Evolutionary conservation across 1,140 invertebrate species (phyloP), one percentile per base, ranked within the genome.

Genomic region (Eueides isabella): DNA sequence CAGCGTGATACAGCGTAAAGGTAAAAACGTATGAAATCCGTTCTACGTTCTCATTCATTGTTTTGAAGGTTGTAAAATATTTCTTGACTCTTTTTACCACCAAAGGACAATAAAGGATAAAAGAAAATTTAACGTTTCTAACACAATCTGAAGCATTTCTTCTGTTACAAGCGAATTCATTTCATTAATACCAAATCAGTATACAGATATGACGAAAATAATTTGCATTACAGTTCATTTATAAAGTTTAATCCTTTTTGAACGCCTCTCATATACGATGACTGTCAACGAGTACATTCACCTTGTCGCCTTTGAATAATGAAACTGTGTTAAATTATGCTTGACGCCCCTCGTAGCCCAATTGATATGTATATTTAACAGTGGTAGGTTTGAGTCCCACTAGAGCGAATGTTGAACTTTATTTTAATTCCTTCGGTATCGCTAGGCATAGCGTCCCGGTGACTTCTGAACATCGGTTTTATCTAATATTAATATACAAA

Each of bases 211-310:
- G 23, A 44, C n/a, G 2, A 44, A n/a, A 44, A 26, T 11, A 48
- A 19, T 48, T 23, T n/a, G 5, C 16, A 38, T 9, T 44, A 7
- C 5, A 55, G 0, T 55, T 55, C 2, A 55, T 55, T 55, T 23
- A 23, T 26, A 26, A 55, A 55, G 23, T 55, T 55, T 26, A 55
- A 55, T 55, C 48, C 48, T 55, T 26, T 55, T 55, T 55, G 48
- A 26, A 55, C 19, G 48, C 9, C 3, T 55, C 48, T 55, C 48
- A 55, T 26, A 26, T 26, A 55, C 48, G 19, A 55, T 55, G 9
- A 26, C 23, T 26, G 48, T 55, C 19, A 26, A 26, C 48, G 48
- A 55, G 48, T 55, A 2, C 12, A 38, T 5, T 55, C 48, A 55
- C 48, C 48, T 55, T 55, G 48, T 55, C 19, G 11, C 19, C 11